Evolutionary conservation across 1,140 invertebrate species (phyloP), one percentile per base, ranked within the genome.

Genomic region (Thaumatotibia leucotreta): DNA sequence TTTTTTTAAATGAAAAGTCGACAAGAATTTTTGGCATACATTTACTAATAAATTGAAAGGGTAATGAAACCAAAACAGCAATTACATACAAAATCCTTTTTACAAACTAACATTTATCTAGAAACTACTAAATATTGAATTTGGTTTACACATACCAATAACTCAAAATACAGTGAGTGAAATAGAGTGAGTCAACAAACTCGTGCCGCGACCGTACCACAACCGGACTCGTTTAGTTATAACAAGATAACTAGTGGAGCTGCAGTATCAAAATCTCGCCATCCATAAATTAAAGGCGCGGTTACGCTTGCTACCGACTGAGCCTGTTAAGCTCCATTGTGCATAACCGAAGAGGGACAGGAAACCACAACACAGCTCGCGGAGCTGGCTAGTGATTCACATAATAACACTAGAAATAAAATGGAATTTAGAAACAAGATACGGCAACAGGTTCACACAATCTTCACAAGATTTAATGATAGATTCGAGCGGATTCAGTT

Each of bases 231-330:
- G 35, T 63, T 63, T 63, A 27, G 33, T 49, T 24, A 39, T 14
- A 63, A 49, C 63, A 33, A 33, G 66, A 61, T 71, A 73, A 65
- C 63, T 27, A 63, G 29, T 17, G 31, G 61, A 23, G 63, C 24
- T 61, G 33, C 63, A 67, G 74, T 81, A 81, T 77, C 77, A 77
- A 79, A 79, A 82, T 82, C 79, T 81, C 75, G 67, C 75, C 79
- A 81, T 78, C 79, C 77, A 82, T 82, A 84, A 84, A 82, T 81
- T 76, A 82, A 79, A 70, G 68, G 66, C 63, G 70, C 63, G 75
- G 77, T 77, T 72, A 69, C 64, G 66, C 65, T 63, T 67, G 76
- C 71, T 69, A 74, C 79, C 72, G 69, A 69, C 68, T 74, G 70
- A 76, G 72, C 73, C 69, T 63, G 69, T 77, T 82, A 79, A 82